phyloP scores from a whole-genome alignment of 2,113 vertebrate genomes.

The Zootoca vivipara region DNA sequence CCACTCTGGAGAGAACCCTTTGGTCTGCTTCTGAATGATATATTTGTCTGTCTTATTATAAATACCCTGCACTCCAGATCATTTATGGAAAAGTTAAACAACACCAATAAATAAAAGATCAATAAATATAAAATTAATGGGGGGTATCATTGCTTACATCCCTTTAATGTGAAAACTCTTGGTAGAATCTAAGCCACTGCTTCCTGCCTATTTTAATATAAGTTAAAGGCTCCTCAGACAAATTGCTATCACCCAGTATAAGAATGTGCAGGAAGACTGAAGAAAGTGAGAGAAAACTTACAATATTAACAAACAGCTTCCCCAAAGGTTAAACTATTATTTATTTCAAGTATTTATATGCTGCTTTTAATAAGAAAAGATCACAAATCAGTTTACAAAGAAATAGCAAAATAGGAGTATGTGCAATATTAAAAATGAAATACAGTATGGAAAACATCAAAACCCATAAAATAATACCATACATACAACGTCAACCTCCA shows the following conservation, averaged over 20 bases:
- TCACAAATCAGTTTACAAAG: too few species aligned
- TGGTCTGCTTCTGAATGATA: neutral
- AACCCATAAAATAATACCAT: too few species aligned
- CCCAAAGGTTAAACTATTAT: neutral
- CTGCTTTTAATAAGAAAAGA: too few species aligned
- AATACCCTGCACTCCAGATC: neutral
- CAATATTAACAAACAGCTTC: neutral
- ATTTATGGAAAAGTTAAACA: neutral
- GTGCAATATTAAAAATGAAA: too few species aligned
- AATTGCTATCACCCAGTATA: neutral
- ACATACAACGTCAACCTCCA: too few species aligned
- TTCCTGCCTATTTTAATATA: too few species aligned
- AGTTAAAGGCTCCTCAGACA: neutral
- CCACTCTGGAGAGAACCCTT: neutral
- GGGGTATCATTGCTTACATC: neutral
- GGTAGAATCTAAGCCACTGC: neutral
- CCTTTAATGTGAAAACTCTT: neutral
- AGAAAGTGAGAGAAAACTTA: neutral
- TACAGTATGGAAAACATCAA: too few species aligned
- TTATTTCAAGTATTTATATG: too few species aligned
- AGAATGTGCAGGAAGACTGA: neutral
- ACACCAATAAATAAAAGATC: neutral
- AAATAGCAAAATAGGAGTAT: too few species aligned
- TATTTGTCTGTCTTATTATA: neutral
- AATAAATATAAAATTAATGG: neutral